Evolutionary conservation across 1,140 invertebrate genomes (phyloP).

Genomic region (Mamestra configurata): DNA sequence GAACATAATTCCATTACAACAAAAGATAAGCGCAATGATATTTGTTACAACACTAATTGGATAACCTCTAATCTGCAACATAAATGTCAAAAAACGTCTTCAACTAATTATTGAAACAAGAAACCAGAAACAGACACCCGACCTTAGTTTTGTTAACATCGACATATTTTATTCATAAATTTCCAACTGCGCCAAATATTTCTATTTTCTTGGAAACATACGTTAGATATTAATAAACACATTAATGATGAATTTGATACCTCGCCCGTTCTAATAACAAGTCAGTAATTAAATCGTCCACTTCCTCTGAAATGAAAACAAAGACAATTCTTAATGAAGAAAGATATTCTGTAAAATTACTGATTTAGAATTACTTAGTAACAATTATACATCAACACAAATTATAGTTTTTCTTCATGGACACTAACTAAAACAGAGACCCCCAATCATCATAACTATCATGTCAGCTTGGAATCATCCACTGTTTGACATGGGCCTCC

Average conservation of each 20-base stretch:
- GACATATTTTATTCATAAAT: constrained; percentile 31
- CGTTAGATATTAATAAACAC: constrained; percentile 32
- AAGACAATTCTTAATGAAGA: not conserved
- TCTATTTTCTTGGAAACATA: constrained; percentile 26
- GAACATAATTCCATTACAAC: not conserved
- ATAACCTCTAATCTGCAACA: constrained; percentile 18
- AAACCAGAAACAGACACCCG: not conserved
- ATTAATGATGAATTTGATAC: constrained; percentile 38
- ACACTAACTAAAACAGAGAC: no score
- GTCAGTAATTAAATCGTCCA: constrained; percentile 20
- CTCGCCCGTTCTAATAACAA: constrained; percentile 18
- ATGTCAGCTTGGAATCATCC: no score
- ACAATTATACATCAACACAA: no score
- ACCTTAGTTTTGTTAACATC: not conserved
- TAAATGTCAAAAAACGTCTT: not conserved
- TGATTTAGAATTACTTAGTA: no score
- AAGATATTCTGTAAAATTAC: not conserved
- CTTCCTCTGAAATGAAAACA: constrained; percentile 22
- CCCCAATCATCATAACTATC: no score
- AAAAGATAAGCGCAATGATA: constrained; percentile 10
- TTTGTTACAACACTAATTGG: constrained; percentile 21
- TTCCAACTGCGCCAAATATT: constrained; percentile 11
- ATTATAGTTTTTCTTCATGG: no score
- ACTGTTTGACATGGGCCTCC: no score
- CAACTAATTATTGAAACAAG: constrained; percentile 21